phyloP scores from a whole-genome alignment of 1,140 invertebrate genomes.

The Aphis gossypii region DNA sequence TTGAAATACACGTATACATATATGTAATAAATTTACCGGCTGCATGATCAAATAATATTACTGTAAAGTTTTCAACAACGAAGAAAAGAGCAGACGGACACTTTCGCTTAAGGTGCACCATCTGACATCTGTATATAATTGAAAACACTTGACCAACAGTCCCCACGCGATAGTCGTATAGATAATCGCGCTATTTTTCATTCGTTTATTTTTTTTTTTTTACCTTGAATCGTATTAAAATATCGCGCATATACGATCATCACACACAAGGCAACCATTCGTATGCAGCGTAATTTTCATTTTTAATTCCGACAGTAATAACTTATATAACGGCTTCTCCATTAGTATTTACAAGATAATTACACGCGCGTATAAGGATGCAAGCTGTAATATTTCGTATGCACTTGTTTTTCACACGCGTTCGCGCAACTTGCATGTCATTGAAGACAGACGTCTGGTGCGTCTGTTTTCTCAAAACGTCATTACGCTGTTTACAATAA shows the following conservation, averaged over 20 bases:
- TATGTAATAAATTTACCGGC: not conserved
- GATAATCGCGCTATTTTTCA: not conserved
- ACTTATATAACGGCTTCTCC: not conserved
- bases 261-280: not conserved
- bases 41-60: not conserved
- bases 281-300: not conserved
- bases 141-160: not conserved
- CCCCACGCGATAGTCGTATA: not conserved
- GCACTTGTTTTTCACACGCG: not conserved
- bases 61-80: not conserved
- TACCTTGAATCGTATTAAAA: not conserved
- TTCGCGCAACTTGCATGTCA: not conserved
- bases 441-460: not conserved
- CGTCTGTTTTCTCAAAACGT: not conserved
- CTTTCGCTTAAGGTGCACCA: not conserved
- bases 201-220: not conserved
- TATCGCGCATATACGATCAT: not conserved
- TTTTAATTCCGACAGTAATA: not conserved
- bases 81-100: not conserved
- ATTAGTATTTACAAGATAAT: not conserved
- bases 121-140: not conserved
- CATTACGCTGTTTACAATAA: conserved; percentile 10
- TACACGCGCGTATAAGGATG: not conserved
- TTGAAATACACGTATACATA: not conserved
- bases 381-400: not conserved